Evolutionary conservation across 1,140 invertebrate species (phyloP).

Genomic region (Drosophila fuyamai): DNA sequence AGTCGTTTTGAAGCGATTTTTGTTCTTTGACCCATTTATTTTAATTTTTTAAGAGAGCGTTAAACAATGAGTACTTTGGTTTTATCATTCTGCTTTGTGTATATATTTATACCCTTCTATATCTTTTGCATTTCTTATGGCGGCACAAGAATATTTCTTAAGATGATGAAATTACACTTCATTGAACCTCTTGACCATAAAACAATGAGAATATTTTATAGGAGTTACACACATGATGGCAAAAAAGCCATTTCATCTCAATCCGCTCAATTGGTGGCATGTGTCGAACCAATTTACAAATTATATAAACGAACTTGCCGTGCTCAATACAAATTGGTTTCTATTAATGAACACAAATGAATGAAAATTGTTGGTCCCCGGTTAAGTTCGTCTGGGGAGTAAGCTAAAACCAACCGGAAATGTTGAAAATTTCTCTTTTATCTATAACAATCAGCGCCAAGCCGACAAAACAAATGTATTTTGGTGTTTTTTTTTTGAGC

Average conservation of each 20-base stretch:
- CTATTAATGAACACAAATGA: slow-evolving; percentile 67
- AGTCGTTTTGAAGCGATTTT: slow-evolving; percentile 23
- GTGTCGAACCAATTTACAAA: slow-evolving; percentile 22
- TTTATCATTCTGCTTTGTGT: background rate
- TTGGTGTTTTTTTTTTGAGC: slow-evolving; percentile 10
- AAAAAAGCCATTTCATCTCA: slow-evolving; percentile 11
- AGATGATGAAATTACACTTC: slow-evolving; percentile 26
- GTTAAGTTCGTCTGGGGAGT: background rate
- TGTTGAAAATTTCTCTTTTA: slow-evolving; percentile 70
- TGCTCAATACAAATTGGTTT: slow-evolving; percentile 62
- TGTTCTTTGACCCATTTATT: slow-evolving; percentile 36
- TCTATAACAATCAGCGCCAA: slow-evolving; percentile 24
- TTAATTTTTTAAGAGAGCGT: slow-evolving; percentile 7
- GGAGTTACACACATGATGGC: slow-evolving; percentile 5
- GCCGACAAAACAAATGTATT: slow-evolving; percentile 28
- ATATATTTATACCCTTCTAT: background rate
- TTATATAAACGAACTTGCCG: slow-evolving; percentile 15
- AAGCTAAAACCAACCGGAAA: slow-evolving; percentile 53
- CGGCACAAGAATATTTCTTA: slow-evolving; percentile 14
- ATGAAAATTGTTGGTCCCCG: slow-evolving; percentile 46
- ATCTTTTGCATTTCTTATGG: slow-evolving; percentile 2
- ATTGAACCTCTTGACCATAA: background rate
- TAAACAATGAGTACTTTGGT: slow-evolving; percentile 1
- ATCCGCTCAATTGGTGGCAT: slow-evolving; percentile 33
- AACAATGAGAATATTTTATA: slow-evolving; percentile 1